These are phyloP conservation scores for Agrotis ipsilon DNA, from an alignment of 2,888 invertebrate species.

Conservation along the genomic window DNA sequence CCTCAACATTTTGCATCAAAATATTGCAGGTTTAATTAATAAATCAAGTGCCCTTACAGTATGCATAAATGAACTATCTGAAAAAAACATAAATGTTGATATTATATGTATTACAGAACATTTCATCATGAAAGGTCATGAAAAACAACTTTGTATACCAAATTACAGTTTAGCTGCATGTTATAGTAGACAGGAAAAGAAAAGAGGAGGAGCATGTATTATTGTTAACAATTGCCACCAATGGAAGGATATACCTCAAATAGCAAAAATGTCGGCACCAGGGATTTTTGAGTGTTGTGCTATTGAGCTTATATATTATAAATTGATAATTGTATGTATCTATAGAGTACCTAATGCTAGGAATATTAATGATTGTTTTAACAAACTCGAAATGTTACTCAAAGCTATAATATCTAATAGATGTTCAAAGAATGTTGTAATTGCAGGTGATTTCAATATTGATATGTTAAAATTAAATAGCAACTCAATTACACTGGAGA, in stretches of 20 bases:
- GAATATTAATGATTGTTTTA: conserved; percentile 1
- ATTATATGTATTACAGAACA: too few relatives aligned
- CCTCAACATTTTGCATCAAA: too few relatives aligned
- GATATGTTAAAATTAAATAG: neutral
- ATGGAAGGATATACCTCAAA: conserved; percentile 6
- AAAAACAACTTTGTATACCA: too few relatives aligned
- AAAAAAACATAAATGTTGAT: too few relatives aligned
- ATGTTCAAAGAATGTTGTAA: neutral
- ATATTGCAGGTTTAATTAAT: too few relatives aligned
- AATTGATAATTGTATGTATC: neutral
- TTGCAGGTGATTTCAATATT: conserved; percentile 5
- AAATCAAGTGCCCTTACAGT: too few relatives aligned
- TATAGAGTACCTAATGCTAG: conserved; percentile 5
- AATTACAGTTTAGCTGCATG: conserved; percentile 7
- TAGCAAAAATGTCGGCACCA: neutral
- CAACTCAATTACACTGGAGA: neutral
- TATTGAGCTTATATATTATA: conserved; percentile 2
- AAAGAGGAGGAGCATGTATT: neutral
- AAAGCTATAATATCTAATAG: neutral
- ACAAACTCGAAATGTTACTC: neutral
- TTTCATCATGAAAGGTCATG: too few relatives aligned
- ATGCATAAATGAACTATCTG: too few relatives aligned
- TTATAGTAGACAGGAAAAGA: neutral
- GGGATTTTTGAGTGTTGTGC: neutral
- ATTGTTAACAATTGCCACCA: conserved; percentile 1